These are phyloP conservation scores for Gymnoscopelus microlampas DNA, from an alignment of 2,797 vertebrate genomes.

Conservation along the genomic window DNA sequence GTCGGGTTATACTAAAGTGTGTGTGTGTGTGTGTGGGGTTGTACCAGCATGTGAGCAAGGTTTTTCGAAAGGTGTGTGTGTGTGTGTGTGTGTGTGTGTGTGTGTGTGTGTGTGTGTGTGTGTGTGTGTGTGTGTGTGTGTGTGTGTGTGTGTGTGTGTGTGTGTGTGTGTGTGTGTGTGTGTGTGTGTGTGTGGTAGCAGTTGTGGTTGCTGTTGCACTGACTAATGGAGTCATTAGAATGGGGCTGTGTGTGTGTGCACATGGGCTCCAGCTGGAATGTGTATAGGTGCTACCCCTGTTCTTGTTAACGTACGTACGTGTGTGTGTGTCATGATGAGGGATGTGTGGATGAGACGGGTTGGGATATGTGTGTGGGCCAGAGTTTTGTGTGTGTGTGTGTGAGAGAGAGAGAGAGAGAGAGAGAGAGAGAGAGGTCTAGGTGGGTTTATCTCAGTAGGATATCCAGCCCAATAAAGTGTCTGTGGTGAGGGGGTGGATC, in stretches of 20 bases:
- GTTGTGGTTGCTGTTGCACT: constrained; percentile 12
- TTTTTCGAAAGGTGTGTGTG: not conserved
- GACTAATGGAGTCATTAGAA: constrained; percentile 70
- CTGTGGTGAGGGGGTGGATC: constrained; percentile 18
- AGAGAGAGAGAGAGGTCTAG: not conserved
- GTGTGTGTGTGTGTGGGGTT: not conserved
- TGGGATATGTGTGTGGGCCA: not conserved
- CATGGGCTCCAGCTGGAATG: constrained; percentile 66
- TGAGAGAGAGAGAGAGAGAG: no score
- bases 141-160: constrained; percentile 5
- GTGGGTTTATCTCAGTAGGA: constrained; percentile 15
- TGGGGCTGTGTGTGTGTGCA: constrained; percentile 51
- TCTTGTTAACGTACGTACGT: constrained; percentile 42
- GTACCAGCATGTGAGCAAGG: no score
- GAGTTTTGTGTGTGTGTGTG: not conserved
- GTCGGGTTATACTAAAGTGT: not conserved
- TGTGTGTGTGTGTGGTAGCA: not conserved
- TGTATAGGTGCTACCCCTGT: constrained; percentile 49
- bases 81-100: constrained; percentile 4
- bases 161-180: not conserved
- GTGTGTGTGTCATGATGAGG: constrained; percentile 3
- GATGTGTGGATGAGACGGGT: not conserved
- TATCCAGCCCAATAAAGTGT: constrained; percentile 5
- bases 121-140: not conserved
- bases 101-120: no score